A percentile compares a stretch with the other conserved stretches of the same genome.
Evolutionary conservation across 2,888 invertebrate species (phyloP).

Genomic region (Zaprionus obscuricornis): DNA sequence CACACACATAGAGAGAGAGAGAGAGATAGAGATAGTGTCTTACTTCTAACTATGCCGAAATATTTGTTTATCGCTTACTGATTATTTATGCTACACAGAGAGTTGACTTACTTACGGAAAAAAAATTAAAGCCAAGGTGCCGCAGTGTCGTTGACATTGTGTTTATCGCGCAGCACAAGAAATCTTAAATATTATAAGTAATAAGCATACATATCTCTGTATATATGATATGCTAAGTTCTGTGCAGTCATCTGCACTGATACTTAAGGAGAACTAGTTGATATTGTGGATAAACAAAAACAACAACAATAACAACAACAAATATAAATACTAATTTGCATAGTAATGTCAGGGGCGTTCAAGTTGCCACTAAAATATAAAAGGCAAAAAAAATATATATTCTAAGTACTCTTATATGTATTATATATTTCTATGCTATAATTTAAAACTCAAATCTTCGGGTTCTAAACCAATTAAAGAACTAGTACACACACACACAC

Average conservation of each 20-base stretch:
- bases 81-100: constrained; percentile 16
- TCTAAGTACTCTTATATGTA: background rate
- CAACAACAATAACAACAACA: background rate
- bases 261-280: background rate
- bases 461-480: constrained; percentile 54
- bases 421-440: constrained; percentile 10
- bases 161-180: background rate
- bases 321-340: constrained; percentile 5
- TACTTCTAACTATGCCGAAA: constrained; percentile 26
- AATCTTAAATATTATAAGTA: background rate
- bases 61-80: constrained; percentile 19
- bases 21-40: constrained; percentile 18
- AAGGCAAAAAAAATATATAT: too few species aligned
- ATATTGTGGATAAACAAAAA: background rate
- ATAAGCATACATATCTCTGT: too few species aligned
- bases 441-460: too few species aligned
- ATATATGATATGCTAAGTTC: constrained; percentile 8
- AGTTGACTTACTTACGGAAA: constrained; percentile 32
- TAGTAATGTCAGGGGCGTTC: constrained; percentile 57
- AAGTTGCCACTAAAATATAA: constrained; percentile 5
- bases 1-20: background rate
- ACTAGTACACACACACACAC: too few species aligned
- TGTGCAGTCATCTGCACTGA: background rate
- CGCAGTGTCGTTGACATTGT: constrained; percentile 43
- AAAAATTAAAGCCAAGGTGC: constrained; percentile 51